Evolutionary conservation across 2,797 vertebrate genomes (phyloP).

Genomic region (Rhinatrema bivittatum): DNA sequence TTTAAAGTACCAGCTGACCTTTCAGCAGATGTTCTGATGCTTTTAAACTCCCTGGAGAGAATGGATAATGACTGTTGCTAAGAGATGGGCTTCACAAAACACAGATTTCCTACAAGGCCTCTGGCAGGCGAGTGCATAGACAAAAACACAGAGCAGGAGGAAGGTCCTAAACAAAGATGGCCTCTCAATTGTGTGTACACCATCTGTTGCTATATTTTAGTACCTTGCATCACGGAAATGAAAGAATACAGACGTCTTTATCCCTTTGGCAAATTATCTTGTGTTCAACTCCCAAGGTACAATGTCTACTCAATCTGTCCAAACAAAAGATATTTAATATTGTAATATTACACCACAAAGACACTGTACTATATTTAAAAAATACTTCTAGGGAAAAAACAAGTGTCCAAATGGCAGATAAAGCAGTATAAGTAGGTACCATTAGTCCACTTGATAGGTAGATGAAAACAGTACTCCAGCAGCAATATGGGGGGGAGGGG

Average conservation of each 20-base stretch:
- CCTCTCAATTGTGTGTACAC: constrained; percentile 9
- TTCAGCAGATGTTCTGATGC: constrained; percentile 9
- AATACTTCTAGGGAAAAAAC: too few species aligned
- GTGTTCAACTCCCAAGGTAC: too few species aligned
- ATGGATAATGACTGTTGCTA: constrained; percentile 58
- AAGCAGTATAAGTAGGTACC: too few species aligned
- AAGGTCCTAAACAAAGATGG: constrained; percentile 50
- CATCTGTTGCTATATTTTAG: constrained; percentile 37
- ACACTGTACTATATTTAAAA: too few species aligned
- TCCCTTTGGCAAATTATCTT: constrained; percentile 5
- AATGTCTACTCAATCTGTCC: too few species aligned
- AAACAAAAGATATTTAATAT: too few species aligned
- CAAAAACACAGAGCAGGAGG: accelerated
- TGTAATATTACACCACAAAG: too few species aligned
- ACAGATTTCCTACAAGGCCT: constrained; percentile 47
- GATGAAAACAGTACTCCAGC: too few species aligned
- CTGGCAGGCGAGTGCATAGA: too few species aligned
- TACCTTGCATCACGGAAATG: constrained; percentile 6
- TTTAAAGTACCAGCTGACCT: background rate
- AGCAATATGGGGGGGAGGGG: too few species aligned
- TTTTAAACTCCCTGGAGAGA: constrained; percentile 28
- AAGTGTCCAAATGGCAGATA: too few species aligned
- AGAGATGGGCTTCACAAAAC: constrained; percentile 46
- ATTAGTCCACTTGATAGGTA: too few species aligned
- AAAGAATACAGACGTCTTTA: constrained; percentile 29